Conservation (phyloP, 1,140 invertebrate genomes). For the Mercenaria mercenaria region DNA sequence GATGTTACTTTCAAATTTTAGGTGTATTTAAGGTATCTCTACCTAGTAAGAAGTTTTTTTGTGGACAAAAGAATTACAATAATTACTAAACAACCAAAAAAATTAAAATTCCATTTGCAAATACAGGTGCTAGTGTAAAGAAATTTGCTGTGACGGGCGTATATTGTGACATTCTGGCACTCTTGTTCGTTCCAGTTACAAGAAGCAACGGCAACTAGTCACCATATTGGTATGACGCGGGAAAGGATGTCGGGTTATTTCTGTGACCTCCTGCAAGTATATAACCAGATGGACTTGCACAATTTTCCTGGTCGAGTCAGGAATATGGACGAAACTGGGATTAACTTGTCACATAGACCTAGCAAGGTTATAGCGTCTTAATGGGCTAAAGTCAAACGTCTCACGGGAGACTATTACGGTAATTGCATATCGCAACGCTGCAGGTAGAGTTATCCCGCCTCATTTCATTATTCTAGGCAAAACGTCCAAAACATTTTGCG, state of each 20-base stretch:
- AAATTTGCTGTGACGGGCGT: no score
- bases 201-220: not conserved
- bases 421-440: conserved; percentile 37
- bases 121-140: no score
- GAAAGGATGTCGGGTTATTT: not conserved
- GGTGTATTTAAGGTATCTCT: no score
- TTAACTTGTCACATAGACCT: conserved; percentile 10
- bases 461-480: conserved; percentile 35
- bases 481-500: conserved; percentile 8
- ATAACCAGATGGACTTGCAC: not conserved
- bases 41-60: no score
- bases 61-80: no score
- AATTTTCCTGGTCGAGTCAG: not conserved
- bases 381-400: not conserved
- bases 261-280: not conserved
- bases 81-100: no score
- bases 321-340: conserved; percentile 27
- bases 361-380: conserved; percentile 27
- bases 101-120: no score
- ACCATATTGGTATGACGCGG: not conserved
- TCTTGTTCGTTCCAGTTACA: not conserved
- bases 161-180: no score
- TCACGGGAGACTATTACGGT: conserved; percentile 39
- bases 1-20: no score
- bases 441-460: not conserved